These are phyloP conservation scores for Eurytoma adleriae DNA, from an alignment of 2,888 invertebrate species.

Conservation along the genomic window DNA sequence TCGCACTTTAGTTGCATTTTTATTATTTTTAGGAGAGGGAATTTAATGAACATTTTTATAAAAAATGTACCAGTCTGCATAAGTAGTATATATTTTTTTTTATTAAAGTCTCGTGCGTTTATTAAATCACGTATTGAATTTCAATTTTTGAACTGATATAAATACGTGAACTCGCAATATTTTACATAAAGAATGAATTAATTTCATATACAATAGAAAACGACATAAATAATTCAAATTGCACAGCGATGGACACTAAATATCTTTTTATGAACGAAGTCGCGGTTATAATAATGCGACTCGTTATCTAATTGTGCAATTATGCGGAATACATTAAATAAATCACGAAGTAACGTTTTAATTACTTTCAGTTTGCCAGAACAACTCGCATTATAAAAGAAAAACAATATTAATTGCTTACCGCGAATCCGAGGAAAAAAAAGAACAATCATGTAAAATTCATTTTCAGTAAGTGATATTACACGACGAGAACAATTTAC, in stretches of 20 bases:
- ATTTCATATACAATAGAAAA: no score
- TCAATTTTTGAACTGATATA: no score
- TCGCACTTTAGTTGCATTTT: no score
- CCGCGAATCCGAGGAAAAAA: slow-evolving; percentile 14
- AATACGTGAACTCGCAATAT: no score
- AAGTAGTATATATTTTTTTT: no score
- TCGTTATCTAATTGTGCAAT: neutral
- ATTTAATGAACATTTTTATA: no score
- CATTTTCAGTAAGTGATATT: slow-evolving; percentile 29
- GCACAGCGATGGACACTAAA: neutral
- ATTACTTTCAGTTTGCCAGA: slow-evolving; percentile 57
- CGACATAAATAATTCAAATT: slow-evolving; percentile 28
- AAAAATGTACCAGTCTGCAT: no score
- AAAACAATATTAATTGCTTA: slow-evolving; percentile 32
- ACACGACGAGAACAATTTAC: slow-evolving; percentile 31
- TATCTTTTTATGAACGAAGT: neutral
- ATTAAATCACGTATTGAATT: no score
- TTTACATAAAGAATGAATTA: no score
- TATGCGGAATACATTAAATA: slow-evolving; percentile 37
- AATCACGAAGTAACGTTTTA: slow-evolving; percentile 51
- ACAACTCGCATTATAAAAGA: slow-evolving; percentile 1
- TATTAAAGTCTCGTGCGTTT: no score
- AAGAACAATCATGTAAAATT: slow-evolving; percentile 23
- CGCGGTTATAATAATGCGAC: no score
- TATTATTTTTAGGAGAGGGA: no score